These are phyloP conservation scores for Leptonema lineaticorne DNA, from an alignment of 1,140 invertebrate genomes.

Conservation along the genomic window DNA sequence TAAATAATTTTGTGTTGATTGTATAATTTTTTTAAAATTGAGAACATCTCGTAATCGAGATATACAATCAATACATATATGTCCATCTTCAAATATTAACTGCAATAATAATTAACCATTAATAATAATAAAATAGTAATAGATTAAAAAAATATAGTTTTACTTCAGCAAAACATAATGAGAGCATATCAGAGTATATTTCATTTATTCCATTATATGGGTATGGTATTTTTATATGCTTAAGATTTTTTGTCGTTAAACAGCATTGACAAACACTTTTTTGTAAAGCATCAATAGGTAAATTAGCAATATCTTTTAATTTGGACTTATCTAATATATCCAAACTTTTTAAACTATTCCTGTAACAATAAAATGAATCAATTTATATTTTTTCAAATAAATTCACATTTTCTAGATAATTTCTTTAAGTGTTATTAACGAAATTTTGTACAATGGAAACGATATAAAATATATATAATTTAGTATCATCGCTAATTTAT, in stretches of 20 bases:
- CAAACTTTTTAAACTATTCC: too few relatives aligned
- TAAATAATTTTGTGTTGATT: constrained; percentile 31
- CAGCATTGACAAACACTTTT: constrained; percentile 38
- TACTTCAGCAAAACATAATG: constrained; percentile 33
- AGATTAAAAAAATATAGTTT: background rate
- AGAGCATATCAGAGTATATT: constrained; percentile 33
- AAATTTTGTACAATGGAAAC: too few relatives aligned
- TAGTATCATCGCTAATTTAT: too few relatives aligned
- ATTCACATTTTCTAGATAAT: too few relatives aligned
- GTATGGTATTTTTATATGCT: constrained; percentile 32
- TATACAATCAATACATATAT: constrained; percentile 38
- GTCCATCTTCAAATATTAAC: constrained; percentile 18
- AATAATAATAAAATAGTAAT: background rate
- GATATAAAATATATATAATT: too few relatives aligned
- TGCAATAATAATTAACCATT: background rate
- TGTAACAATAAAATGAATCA: too few relatives aligned
- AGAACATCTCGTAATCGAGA: constrained; percentile 27
- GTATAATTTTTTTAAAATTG: constrained; percentile 29
- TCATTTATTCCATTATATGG: constrained; percentile 33
- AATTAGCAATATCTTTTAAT: too few relatives aligned
- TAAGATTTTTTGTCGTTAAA: constrained; percentile 29
- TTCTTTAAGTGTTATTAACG: too few relatives aligned
- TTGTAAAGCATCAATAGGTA: too few relatives aligned
- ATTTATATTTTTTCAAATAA: too few relatives aligned
- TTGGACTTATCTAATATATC: too few relatives aligned